Evolutionary conservation across 2,888 invertebrate genomes (phyloP).

Genomic region (Apotomis betuletana): DNA sequence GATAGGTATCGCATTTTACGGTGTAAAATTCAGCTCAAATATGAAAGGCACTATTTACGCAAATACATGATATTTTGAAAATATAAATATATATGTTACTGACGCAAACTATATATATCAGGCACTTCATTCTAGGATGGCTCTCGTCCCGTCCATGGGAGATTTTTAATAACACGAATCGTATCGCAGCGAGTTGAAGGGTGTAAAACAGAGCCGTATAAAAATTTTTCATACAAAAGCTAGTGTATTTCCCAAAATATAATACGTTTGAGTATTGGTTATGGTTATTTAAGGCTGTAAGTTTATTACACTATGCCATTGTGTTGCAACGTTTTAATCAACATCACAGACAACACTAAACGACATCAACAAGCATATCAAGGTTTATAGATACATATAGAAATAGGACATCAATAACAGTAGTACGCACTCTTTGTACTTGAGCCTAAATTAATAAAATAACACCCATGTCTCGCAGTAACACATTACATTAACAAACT

Average conservation of each 20-base stretch:
- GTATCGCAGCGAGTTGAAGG: slow-evolving; percentile 9
- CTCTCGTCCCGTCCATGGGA: neutral
- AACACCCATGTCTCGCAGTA: slow-evolving; percentile 43
- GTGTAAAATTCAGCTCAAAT: slow-evolving; percentile 40
- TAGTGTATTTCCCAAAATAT: slow-evolving; percentile 19
- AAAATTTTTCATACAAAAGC: slow-evolving; percentile 34
- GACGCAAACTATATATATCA: slow-evolving; percentile 29
- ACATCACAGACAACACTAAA: slow-evolving; percentile 45
- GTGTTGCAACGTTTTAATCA: slow-evolving; percentile 53
- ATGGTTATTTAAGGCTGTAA: slow-evolving; percentile 72
- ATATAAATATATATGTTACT: slow-evolving; percentile 17
- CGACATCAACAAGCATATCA: slow-evolving; percentile 50
- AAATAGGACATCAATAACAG: slow-evolving; percentile 47
- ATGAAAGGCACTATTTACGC: slow-evolving; percentile 44
- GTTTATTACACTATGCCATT: slow-evolving; percentile 66
- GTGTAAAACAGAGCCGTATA: slow-evolving; percentile 28
- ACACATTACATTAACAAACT: slow-evolving; percentile 50
- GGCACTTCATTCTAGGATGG: slow-evolving; percentile 32
- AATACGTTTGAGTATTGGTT: slow-evolving; percentile 65
- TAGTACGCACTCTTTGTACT: slow-evolving; percentile 64
- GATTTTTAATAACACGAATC: slow-evolving; percentile 3
- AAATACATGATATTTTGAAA: slow-evolving; percentile 24
- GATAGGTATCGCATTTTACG: slow-evolving; percentile 25
- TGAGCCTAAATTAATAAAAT: slow-evolving; percentile 53
- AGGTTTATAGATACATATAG: slow-evolving; percentile 49